Evolutionary conservation across 2,113 vertebrate genomes (phyloP).

Genomic region (Tylochromis polylepis): DNA sequence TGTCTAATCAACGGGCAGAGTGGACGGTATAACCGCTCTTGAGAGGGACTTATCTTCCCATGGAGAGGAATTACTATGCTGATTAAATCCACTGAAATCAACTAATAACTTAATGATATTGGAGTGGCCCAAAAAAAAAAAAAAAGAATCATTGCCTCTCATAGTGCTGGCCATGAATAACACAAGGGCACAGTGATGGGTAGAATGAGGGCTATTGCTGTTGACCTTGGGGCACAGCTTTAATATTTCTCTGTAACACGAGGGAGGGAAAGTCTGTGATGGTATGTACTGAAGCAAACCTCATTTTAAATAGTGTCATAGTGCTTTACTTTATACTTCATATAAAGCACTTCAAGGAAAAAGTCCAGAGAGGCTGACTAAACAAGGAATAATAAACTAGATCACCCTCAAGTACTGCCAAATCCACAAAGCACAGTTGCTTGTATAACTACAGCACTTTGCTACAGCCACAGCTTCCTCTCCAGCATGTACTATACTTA

Average conservation of each 20-base stretch:
- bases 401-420: conserved; percentile 37
- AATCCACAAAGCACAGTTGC: conserved; percentile 35
- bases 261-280: conserved; percentile 32
- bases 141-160: conserved; percentile 40
- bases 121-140: conserved; percentile 59
- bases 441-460: conserved; percentile 25
- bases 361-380: conserved; percentile 50
- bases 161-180: conserved; percentile 27
- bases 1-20: conserved; percentile 81
- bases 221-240: conserved; percentile 56
- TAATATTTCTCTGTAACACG: conserved; percentile 49
- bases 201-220: conserved; percentile 34
- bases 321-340: conserved; percentile 46
- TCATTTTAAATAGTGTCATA: conserved; percentile 34
- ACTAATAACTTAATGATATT: conserved; percentile 75
- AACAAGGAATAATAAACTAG: conserved; percentile 65
- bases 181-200: conserved; percentile 40
- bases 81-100: conserved; percentile 82
- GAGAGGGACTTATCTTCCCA: conserved; percentile 78
- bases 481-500: conserved; percentile 5
- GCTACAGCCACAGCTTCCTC: conserved; percentile 16
- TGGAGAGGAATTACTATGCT: conserved; percentile 79
- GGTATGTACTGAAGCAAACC: conserved; percentile 36
- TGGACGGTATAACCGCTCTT: conserved; percentile 82
- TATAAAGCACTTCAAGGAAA: conserved; percentile 42